Conservation (phyloP, 2,888 invertebrate species). For the Dolichopus griseipennis region DNA sequence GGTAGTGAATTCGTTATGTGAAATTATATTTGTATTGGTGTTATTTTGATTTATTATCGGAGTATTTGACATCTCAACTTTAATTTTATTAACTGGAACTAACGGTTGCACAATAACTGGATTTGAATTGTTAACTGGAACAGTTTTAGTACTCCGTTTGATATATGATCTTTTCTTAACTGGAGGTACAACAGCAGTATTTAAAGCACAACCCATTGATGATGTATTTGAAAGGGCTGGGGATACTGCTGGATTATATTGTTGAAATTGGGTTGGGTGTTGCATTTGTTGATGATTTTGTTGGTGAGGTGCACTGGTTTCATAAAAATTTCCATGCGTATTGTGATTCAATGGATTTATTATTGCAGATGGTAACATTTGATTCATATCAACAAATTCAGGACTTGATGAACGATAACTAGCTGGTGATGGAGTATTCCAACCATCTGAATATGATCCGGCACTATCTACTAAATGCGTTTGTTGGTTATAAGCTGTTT, state of each 20-base stretch:
- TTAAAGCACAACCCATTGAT: not conserved
- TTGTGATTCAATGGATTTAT: constrained; percentile 3
- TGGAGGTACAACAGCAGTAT: not conserved
- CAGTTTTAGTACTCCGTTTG: not conserved
- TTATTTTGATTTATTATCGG: not conserved
- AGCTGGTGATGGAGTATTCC: constrained; percentile 42
- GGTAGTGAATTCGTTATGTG: constrained; percentile 29
- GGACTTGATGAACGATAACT: constrained; percentile 43
- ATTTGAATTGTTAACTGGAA: too few species aligned
- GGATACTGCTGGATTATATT: constrained; percentile 7
- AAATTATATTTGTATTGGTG: constrained; percentile 9
- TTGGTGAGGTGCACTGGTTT: constrained; percentile 10
- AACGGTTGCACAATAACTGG: too few species aligned
- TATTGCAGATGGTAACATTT: constrained; percentile 24
- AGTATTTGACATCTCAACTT: too few species aligned
- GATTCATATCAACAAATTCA: constrained; percentile 40
- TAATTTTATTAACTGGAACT: too few species aligned
- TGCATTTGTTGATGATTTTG: not conserved
- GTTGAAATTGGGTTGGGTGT: not conserved
- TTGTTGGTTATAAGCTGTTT: not conserved
- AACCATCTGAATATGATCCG: constrained; percentile 40
- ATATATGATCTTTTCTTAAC: not conserved
- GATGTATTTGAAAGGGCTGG: constrained; percentile 15
- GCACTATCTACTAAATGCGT: not conserved
- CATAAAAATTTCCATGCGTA: not conserved